Percentiles rank a stretch among this genome's conserved stretches.
phyloP scores from a whole-genome alignment of 1,140 invertebrate genomes.

The Lepidostoma basale region DNA sequence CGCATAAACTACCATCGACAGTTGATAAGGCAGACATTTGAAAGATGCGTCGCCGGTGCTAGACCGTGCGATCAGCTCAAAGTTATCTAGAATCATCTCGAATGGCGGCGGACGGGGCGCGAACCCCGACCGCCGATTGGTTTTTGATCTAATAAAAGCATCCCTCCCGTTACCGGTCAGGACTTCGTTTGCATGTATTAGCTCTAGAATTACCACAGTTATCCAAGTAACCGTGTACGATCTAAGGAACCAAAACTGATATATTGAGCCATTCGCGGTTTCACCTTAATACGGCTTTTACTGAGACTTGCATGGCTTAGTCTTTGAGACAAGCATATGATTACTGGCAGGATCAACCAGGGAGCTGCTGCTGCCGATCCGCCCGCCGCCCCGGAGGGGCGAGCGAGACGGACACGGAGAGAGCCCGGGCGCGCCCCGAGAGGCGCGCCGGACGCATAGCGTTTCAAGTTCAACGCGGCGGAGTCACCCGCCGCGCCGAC shows the following conservation, averaged over 20 bases:
- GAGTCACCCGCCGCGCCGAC: neutral
- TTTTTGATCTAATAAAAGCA: conserved; percentile 70
- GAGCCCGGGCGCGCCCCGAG: neutral
- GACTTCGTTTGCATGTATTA: conserved; percentile 79
- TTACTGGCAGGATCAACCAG: conserved; percentile 77
- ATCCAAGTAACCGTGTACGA: conserved; percentile 79
- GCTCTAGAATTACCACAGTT: conserved; percentile 89
- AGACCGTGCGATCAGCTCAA: conserved; percentile 76
- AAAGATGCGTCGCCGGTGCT: conserved; percentile 78
- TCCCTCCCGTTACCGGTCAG: conserved; percentile 70
- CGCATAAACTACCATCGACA: conserved; percentile 79
- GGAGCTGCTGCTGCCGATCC: conserved; percentile 39
- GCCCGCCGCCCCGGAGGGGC: neutral
- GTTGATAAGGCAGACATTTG: conserved; percentile 89
- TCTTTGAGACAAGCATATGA: conserved; percentile 81
- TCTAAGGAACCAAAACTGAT: conserved; percentile 78
- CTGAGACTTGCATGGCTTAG: conserved; percentile 82
- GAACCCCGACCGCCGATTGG: conserved; percentile 64
- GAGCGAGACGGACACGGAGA: neutral
- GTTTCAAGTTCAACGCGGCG: neutral
- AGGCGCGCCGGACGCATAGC: neutral
- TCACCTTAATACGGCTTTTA: conserved; percentile 72
- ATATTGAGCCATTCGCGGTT: conserved; percentile 82
- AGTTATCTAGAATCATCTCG: conserved; percentile 77
- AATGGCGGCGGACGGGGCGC: conserved; percentile 66